Evolutionary conservation across 2,113 vertebrate species (phyloP), one percentile per base, ranked within the genome.

Genomic region (Rhizomys pruinosus): DNA sequence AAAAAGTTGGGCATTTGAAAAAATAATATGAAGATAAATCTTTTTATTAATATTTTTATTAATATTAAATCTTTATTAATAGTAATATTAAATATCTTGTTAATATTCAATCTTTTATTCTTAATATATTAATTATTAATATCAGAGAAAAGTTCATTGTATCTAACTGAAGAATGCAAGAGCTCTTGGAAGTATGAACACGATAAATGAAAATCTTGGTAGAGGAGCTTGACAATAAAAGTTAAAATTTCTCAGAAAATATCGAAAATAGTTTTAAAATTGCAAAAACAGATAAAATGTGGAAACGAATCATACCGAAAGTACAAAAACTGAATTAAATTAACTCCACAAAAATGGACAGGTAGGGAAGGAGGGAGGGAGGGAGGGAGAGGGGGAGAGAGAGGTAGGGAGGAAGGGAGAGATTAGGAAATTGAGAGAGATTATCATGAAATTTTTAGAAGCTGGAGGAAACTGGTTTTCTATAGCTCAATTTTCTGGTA

Each of bases 241-340:
- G 29, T 76, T 15, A 64, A 77, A 91, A 47, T 82, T 42, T 78
- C 72, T 47, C 29, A 68, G 29, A 25, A 66, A 89, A 92, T 76
- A 87, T 20, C 81, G 27, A 76, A 86, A 90, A 69, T 52, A 90
- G 61, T 73, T 71, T 89, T 34, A 20, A 74, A 76, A 71, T 72
- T 42, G 17, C 19, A 87, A 87, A 90, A 29, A n/a, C 77, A 25
- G 34, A n/a, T 37, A 32, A 72, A 52, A 91, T 19, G 32, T 23
- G 61, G 37, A 92, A 78, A 34, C 16, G 52, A 44, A n/a, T 7
- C 2, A 29, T 27, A 74, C 7, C 47, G n/a, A 69, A 59, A 27
- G 61, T 37, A 34, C 59, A n/a, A n/a, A n/a, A 94, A 68, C 9
- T 69, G 34, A 69, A 80, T 64, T 76, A 78, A 9, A 89, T 15